Evolutionary conservation across 2,888 invertebrate species (phyloP).

Genomic region (Leucoptera coffeella): DNA sequence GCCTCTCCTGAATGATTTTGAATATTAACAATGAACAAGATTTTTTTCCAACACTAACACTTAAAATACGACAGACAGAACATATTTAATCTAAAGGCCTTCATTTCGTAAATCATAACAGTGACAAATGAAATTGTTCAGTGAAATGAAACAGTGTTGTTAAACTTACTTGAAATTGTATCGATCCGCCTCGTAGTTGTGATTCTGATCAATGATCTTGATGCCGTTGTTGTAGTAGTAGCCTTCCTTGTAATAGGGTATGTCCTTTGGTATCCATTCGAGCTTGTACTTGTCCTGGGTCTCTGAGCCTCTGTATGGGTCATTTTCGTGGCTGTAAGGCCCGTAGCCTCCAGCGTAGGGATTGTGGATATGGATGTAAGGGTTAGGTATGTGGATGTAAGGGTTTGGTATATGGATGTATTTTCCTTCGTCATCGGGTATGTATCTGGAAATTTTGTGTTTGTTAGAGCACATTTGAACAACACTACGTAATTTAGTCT

Average conservation of each 20-base stretch:
- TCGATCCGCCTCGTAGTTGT: conserved; percentile 42
- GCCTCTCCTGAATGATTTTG: too few species aligned
- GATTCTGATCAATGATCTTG: conserved; percentile 41
- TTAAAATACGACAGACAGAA: too few species aligned
- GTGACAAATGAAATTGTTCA: too few species aligned
- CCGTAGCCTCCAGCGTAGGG: conserved; percentile 40
- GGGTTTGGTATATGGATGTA: conserved; percentile 48
- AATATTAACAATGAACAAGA: too few species aligned
- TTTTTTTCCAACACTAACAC: too few species aligned
- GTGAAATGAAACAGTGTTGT: too few species aligned
- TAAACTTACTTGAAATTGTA: conserved; percentile 47
- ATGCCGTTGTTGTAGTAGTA: conserved; percentile 48
- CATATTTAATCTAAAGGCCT: too few species aligned
- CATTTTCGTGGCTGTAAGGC: conserved; percentile 36
- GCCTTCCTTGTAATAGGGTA: conserved; percentile 40
- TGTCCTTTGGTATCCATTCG: conserved; percentile 21
- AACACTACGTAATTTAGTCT: too few species aligned
- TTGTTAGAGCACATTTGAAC: too few species aligned
- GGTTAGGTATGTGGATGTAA: conserved; percentile 46
- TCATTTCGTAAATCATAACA: too few species aligned
- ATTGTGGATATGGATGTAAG: conserved; percentile 46
- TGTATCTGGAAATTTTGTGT: too few species aligned
- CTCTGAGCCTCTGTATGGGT: conserved; percentile 41
- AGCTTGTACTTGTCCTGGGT: conserved; percentile 31
- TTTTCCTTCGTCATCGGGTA: conserved; percentile 41